Base-by-base conservation (phyloP, 2,113 vertebrate species). In the Rissa tridactyla region DNA sequence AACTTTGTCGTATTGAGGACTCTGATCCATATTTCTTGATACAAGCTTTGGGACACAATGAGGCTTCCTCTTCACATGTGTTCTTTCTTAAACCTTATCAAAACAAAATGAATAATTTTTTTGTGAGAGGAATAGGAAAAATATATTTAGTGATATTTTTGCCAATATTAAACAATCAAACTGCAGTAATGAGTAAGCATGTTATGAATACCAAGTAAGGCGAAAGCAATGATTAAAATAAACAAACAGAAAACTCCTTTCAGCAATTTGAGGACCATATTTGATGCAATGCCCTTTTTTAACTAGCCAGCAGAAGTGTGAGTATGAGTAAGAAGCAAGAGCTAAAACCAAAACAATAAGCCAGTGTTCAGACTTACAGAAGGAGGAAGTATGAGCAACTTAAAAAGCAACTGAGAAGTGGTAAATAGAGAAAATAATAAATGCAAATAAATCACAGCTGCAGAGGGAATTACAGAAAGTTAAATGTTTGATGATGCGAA, bases 401-500 rank as follows among this genome's bases (percentile, higher is more conserved):
- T 87, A 42, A 85, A 94, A 97, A 94, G 66, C 90, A 90, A 90
- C 47, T 49, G 71, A 95, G 83, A 93, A 73, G 7, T 55, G 54
- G 49, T 88, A 92, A 96, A 89, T 86, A 78, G 70, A 96, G n/a
- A 86, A 75, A 94, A 95, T 97, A 97, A 97, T 88, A 93, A 84
- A 96, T 96, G 83, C 91, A 91, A 93, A 97, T 95, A 97, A 91
- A 96, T 82, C 89, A 85, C 88, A 97, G 95, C 94, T 94, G 92
- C 82, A 92, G 93, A 95, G 75, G 57, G 91, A 93, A 92, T 97
- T 95, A 86, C 55, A 94, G 95, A 86, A 95, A 97, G 88, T 92
- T 91, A 86, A 89, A 95, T 93, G 86, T 96, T 96, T 95, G 89
- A 96, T 95, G 87, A 96, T 95, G 93, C 76, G 93, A 85, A 97